Base-by-base conservation (phyloP, 1,140 invertebrate species). In the Dendrolimus punctatus region DNA sequence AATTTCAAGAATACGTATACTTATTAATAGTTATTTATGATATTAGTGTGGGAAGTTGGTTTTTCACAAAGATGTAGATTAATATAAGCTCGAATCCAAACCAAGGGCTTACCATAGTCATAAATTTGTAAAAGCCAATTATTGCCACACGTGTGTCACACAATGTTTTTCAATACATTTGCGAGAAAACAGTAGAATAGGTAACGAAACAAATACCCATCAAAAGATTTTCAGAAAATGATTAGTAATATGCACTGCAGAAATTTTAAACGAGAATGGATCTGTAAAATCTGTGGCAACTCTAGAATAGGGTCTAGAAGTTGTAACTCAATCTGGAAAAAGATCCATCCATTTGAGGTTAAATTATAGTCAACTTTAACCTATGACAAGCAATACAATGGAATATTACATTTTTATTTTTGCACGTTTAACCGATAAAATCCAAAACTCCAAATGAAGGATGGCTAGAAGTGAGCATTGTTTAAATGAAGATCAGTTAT, bases 261-360 rank as follows among this genome's bases (percentile, higher is more conserved):
- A 4, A 42, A 2, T 10, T 10, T 46, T 46, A 4, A 46, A 2
- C 6, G 8, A 46, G 23, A 46, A 46, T 6, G 45, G 10, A n/a
- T 4, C 45, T 23, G 45, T 10, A 46, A 46, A 46, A 46, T 46
- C 45, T 4, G 45, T 46, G 23, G 8, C 45, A 46, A 46, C 45
- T 46, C 45, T 4, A 8, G 10, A 8, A 10, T 3, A 46, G 6
- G 45, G 45, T 6, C 45, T 8, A n/a, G 45, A 10, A n/a, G 2
- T 10, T 10, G 1, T 46, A 6, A 46, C 10, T 2, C 45, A 4
- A 46, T 46, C 45, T 23, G 45, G 8, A 8, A 4, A 4, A 6
- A 46, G 45, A 46, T 46, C 45, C 8, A n/a, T 2, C 45, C 45
- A 46, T 46, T n/a, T n/a, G 10, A n/a, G 45, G 45, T 10, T 46